Base-by-base conservation (phyloP, 2,888 invertebrate species). In the Sipunculus nudus region DNA sequence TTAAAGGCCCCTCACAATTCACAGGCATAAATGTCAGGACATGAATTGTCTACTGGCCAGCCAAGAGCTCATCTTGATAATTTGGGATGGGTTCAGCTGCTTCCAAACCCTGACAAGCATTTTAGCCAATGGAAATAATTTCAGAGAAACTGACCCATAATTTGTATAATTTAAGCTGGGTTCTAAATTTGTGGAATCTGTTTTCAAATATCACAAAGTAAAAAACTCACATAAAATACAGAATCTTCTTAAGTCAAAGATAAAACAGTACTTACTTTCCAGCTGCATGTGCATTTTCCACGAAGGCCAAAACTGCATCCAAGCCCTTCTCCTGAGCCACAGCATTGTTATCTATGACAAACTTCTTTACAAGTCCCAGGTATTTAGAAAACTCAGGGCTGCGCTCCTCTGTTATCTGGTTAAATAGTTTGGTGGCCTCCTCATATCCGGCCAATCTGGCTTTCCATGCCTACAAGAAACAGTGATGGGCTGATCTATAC, bases 241-340 rank as follows among this genome's bases (percentile, higher is more conserved):
- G 19, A 56, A 16, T 25, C 19, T 10, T 39, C 25, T 6, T 13
- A n/a, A 16, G 8, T 16, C 21, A 35, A 26, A 13, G 13, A 53
- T 21, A 53, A 32, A 21, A 35, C 28, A 28, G n/a, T 40, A 81
- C 85, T 80, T 77, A 88, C 88, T 92, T 95, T 21, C 74, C 74
- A 53, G 84, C 83, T 23, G 79, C 70, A 50, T 72, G 68, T 77
- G 95, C 93, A 86, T 95, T 95, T 84, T 96, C 94, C 0, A 95
- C 90, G 84, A 91, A 98, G 39, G 92, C 91, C 53, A 96, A 84
- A 0, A 93, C 91, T 8, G 96, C 95, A 79, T 96, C 96, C 72
- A 98, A 81, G 16, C 94, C 97, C 86, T 93, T 96, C 80, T 98
- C 97, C 81, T 96, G 96, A 1, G 96, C 96, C 63, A 93, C 89